Conservation (phyloP, 2,888 invertebrate species). For the Eilema depressum region DNA sequence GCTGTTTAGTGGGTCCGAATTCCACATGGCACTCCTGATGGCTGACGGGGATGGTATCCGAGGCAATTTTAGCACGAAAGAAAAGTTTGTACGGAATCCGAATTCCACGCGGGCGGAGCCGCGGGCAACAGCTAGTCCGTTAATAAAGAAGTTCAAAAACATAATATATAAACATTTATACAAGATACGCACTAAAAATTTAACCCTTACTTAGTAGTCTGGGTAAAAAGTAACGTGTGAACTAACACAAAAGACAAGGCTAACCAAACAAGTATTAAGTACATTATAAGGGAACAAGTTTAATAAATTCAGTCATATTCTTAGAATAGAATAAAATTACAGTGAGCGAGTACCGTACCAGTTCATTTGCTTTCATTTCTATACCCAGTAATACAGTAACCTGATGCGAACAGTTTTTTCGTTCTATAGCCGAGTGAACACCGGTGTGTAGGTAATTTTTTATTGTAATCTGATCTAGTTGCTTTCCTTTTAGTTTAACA, state of each 20-base stretch:
- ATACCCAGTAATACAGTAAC: constrained; percentile 13
- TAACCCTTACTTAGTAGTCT: neutral
- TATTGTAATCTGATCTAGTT: constrained; percentile 16
- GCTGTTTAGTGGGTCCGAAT: too few relatives aligned
- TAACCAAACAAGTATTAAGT: neutral
- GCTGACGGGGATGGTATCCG: too few relatives aligned
- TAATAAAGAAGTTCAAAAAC: too few relatives aligned
- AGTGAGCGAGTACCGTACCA: neutral
- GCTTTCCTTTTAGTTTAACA: constrained; percentile 1
- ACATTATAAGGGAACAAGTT: constrained; percentile 9
- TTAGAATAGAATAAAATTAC: constrained; percentile 19
- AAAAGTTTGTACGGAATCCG: too few relatives aligned
- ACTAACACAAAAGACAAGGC: neutral
- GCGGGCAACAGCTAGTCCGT: too few relatives aligned
- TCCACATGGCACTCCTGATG: too few relatives aligned
- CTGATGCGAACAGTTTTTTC: constrained; percentile 9
- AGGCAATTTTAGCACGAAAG: too few relatives aligned
- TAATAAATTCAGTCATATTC: constrained; percentile 10
- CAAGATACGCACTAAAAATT: neutral
- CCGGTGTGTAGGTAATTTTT: constrained; percentile 3
- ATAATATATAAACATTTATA: too few relatives aligned
- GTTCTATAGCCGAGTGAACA: neutral
- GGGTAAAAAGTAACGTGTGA: neutral
- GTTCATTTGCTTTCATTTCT: constrained; percentile 8
- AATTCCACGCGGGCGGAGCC: too few relatives aligned